A percentile compares a stretch with the other conserved stretches of the same genome.
These are phyloP conservation scores for Nothoprocta pentlandii DNA, from an alignment of 2,113 vertebrate species.

Conservation along the genomic window DNA sequence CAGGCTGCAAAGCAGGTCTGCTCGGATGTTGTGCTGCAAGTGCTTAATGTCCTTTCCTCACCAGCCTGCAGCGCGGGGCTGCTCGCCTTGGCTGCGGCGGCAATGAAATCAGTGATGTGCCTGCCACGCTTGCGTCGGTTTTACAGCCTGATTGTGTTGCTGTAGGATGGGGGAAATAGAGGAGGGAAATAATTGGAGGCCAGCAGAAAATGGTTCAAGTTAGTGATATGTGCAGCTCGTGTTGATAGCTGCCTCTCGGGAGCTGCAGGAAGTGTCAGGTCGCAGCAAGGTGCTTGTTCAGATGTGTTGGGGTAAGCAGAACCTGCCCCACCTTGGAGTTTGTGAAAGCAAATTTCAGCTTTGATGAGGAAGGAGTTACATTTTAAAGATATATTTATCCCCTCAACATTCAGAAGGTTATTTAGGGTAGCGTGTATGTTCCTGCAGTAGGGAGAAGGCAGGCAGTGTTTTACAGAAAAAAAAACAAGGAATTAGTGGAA, in stretches of 20 bases:
- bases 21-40: constrained; percentile 69
- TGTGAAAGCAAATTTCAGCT: background rate
- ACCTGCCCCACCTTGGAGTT: background rate
- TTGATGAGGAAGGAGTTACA: background rate
- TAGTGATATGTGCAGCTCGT: background rate
- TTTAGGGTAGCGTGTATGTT: background rate
- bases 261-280: background rate
- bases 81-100: constrained; percentile 20
- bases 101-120: constrained; percentile 43
- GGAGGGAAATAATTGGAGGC: constrained; percentile 1
- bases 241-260: too few species aligned
- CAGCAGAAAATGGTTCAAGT: background rate
- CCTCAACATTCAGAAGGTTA: fast-evolving
- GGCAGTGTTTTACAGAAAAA: background rate
- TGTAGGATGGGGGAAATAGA: background rate
- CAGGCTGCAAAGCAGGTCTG: constrained; percentile 78
- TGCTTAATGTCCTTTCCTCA: constrained; percentile 63
- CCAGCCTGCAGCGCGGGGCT: constrained; percentile 32
- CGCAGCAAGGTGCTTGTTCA: fast-evolving
- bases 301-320: background rate
- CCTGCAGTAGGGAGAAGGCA: background rate
- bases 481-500: background rate
- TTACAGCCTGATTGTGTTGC: constrained; percentile 21
- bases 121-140: constrained; percentile 7
- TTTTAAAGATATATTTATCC: background rate